Evolutionary conservation across 2,113 vertebrate genomes (phyloP).

Genomic region (Mastomys coucha): DNA sequence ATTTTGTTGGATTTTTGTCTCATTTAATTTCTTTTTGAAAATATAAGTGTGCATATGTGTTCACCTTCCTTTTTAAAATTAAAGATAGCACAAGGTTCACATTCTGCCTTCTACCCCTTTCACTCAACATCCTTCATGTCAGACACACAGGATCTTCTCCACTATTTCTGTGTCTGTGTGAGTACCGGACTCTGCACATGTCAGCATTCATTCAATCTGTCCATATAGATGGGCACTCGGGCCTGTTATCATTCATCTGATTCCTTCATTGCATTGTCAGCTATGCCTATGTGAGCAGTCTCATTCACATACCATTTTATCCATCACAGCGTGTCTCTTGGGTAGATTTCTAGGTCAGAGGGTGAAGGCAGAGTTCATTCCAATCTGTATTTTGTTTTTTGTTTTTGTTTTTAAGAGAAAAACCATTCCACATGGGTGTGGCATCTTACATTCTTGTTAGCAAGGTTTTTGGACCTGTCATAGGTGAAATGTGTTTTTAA

Average conservation of each 20-base stretch:
- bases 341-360: slow-evolving; percentile 19
- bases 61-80: background rate
- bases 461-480: background rate
- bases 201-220: slow-evolving; percentile 6
- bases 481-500: background rate
- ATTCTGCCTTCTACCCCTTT: background rate
- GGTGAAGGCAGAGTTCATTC: background rate
- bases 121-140: background rate
- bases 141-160: background rate
- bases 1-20: slow-evolving; percentile 46
- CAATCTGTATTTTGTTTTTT: background rate
- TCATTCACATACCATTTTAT: background rate
- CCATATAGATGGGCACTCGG: background rate
- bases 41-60: background rate
- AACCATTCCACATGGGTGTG: background rate
- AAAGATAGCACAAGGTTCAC: background rate
- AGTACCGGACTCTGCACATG: background rate
- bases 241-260: slow-evolving; percentile 6
- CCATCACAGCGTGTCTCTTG: background rate
- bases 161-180: background rate
- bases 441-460: background rate
- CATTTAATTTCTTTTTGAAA: slow-evolving; percentile 49
- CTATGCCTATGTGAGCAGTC: background rate
- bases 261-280: background rate
- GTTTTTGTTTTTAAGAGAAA: background rate